Percentiles rank a stretch among this genome's conserved stretches.
phyloP scores from a whole-genome alignment of 2,113 vertebrate species.

The Pipra filicauda region DNA sequence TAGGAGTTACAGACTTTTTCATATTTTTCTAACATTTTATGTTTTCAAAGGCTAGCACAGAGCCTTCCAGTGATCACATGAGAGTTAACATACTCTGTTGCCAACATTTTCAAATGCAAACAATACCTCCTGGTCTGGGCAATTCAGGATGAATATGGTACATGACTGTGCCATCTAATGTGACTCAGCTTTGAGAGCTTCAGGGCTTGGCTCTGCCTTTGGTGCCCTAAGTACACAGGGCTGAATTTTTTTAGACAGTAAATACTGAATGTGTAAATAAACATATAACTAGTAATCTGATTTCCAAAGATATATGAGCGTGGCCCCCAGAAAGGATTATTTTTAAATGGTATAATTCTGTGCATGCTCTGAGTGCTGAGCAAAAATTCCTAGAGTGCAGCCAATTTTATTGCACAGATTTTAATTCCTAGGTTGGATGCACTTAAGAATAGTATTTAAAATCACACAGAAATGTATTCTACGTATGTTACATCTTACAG shows the following conservation, averaged over 20 bases:
- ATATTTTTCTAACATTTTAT: neutral
- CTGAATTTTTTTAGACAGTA: neutral
- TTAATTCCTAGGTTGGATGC: neutral
- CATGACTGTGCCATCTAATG: neutral
- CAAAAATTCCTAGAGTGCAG: neutral
- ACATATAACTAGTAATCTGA: neutral
- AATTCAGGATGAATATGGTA: neutral
- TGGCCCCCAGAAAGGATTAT: neutral
- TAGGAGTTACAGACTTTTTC: neutral
- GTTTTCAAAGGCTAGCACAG: slow-evolving; percentile 8
- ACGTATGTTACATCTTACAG: neutral
- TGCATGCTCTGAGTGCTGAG: neutral
- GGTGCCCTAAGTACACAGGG: neutral
- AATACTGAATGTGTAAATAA: neutral
- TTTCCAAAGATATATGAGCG: neutral
- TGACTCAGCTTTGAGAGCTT: slow-evolving; percentile 27
- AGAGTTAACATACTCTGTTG: neutral
- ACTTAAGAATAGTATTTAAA: neutral
- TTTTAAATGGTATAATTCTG: neutral
- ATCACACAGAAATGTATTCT: neutral
- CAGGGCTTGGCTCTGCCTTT: slow-evolving; percentile 7
- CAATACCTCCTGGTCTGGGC: neutral
- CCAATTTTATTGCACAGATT: neutral
- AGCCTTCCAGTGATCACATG: neutral
- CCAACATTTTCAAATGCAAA: slow-evolving; percentile 8